Evolutionary conservation across 1,140 invertebrate species (phyloP).

Genomic region (Zaprionus ghesquierei): DNA sequence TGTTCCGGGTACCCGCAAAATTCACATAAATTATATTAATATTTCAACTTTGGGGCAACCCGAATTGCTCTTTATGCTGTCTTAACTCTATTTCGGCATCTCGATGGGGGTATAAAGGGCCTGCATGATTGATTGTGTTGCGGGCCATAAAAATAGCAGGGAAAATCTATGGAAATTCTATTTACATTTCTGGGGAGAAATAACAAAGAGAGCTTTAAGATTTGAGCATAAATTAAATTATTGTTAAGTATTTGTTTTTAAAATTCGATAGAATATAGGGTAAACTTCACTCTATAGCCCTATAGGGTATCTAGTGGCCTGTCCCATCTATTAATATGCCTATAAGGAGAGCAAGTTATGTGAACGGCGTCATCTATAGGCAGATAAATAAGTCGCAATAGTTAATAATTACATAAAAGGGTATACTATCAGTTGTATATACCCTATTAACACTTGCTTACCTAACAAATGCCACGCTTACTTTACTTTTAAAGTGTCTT

Average conservation of each 20-base stretch:
- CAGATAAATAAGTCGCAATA: not conserved
- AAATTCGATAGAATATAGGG: too few relatives aligned
- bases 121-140: constrained; percentile 5
- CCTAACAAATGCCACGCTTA: too few relatives aligned
- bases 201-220: not conserved
- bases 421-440: not conserved
- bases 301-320: not conserved
- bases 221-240: not conserved
- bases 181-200: not conserved
- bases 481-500: too few relatives aligned
- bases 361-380: not conserved
- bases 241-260: too few relatives aligned
- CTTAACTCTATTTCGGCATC: not conserved
- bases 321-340: not conserved
- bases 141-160: not conserved
- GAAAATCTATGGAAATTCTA: not conserved
- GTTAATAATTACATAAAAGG: not conserved
- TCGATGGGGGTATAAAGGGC: constrained; percentile 16
- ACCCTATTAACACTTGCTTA: not conserved
- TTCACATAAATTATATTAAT: constrained; percentile 63
- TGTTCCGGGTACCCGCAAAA: constrained; percentile 23
- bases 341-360: not conserved
- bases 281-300: too few relatives aligned
- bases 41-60: constrained; percentile 23
- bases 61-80: not conserved